Percentiles rank a stretch among this genome's conserved stretches.
These are phyloP conservation scores for Steromphala cineraria DNA, from an alignment of 2,888 invertebrate species.

Conservation along the genomic window DNA sequence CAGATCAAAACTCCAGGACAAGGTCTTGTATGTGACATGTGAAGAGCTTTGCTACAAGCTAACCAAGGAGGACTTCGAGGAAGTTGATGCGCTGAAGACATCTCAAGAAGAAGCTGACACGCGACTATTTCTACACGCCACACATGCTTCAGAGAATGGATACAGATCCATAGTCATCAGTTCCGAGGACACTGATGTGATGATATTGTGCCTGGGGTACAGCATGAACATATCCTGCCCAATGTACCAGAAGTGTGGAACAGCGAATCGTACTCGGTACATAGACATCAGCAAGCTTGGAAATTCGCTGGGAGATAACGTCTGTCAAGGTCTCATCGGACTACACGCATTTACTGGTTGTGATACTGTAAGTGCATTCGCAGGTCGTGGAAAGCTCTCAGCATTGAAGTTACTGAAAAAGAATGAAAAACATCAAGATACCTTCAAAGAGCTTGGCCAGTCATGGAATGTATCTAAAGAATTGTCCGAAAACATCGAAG, in stretches of 20 bases:
- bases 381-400: background rate
- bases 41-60: background rate
- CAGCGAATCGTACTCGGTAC: background rate
- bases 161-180: background rate
- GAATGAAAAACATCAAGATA: background rate
- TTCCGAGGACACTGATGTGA: background rate
- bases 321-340: background rate
- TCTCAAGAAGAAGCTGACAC: background rate
- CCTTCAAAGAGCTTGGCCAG: background rate
- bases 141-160: background rate
- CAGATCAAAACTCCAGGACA: background rate
- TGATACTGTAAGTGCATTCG: background rate
- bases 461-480: background rate
- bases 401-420: background rate
- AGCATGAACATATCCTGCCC: background rate
- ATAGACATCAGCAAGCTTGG: background rate
- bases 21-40: background rate
- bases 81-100: background rate
- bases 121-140: background rate
- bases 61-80: background rate
- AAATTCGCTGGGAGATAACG: background rate
- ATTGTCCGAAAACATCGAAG: background rate
- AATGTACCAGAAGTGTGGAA: background rate
- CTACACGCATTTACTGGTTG: background rate
- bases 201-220: background rate